Percentiles rank a stretch among this genome's conserved stretches.
phyloP scores from a whole-genome alignment of 1,140 invertebrate species.

The Drosophila ficusphila region DNA sequence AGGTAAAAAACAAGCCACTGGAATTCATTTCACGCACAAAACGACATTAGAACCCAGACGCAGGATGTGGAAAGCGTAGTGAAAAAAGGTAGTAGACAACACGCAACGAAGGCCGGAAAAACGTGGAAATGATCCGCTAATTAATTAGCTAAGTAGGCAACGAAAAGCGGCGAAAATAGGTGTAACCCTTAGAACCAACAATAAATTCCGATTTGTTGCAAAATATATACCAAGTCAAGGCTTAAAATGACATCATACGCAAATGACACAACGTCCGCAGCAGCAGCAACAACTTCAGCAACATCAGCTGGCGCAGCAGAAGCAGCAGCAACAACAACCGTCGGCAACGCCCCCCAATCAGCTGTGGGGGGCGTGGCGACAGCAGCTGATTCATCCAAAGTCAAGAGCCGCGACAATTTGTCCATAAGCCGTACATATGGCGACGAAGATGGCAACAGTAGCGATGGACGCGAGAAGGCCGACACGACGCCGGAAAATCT shows the following conservation, averaged over 20 bases:
- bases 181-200: constrained; percentile 22
- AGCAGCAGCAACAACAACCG: constrained; percentile 9
- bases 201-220: constrained; percentile 24
- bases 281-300: constrained; percentile 46
- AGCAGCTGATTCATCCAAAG: constrained; percentile 49
- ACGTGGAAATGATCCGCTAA: constrained; percentile 47
- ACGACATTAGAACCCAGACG: constrained; percentile 22
- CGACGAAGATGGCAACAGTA: constrained; percentile 68
- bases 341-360: constrained; percentile 4
- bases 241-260: constrained; percentile 78
- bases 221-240: constrained; percentile 26
- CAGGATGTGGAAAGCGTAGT: constrained; percentile 57
- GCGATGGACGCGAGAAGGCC: constrained; percentile 76
- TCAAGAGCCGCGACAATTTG: constrained; percentile 38
- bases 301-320: constrained; percentile 18
- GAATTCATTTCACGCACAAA: constrained; percentile 63
- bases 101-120: constrained; percentile 38
- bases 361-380: constrained; percentile 25
- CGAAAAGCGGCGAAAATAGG: constrained; percentile 52
- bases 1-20: constrained; percentile 53
- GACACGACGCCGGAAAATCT: constrained; percentile 81
- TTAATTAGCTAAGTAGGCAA: constrained; percentile 74
- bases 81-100: constrained; percentile 36
- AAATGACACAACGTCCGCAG: constrained; percentile 68
- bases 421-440: constrained; percentile 31